phyloP scores from a whole-genome alignment of 2,113 vertebrate species.

The Solenodon paradoxus region DNA sequence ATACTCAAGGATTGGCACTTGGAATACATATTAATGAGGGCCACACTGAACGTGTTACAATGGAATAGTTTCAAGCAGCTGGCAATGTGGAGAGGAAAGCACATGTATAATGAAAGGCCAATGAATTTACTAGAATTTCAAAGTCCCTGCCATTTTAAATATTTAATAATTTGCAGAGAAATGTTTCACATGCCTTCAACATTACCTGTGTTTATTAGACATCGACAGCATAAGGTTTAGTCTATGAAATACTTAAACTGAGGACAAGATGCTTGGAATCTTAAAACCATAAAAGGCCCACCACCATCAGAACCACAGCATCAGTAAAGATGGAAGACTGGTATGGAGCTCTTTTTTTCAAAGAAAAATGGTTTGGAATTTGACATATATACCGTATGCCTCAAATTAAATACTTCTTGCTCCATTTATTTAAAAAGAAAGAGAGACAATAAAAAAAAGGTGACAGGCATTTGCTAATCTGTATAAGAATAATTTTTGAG shows the following conservation, averaged over 20 bases:
- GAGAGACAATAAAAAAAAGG: not conserved
- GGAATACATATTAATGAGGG: not conserved
- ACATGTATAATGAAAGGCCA: not conserved
- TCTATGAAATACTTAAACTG: not conserved
- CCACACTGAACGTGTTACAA: not conserved
- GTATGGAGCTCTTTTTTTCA: not conserved
- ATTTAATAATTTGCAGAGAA: not conserved
- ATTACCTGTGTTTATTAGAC: not conserved
- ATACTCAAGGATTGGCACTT: not conserved
- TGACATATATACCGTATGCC: not conserved
- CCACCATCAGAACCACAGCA: not conserved
- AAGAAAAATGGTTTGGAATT: conserved; percentile 15
- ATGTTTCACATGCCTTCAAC: not conserved
- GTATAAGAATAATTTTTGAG: not conserved
- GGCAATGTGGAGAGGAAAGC: not conserved
- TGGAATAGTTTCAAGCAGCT: not conserved
- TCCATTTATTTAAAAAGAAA: not conserved
- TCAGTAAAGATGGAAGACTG: not conserved
- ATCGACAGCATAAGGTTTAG: not conserved
- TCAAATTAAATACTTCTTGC: not conserved
- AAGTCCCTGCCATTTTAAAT: conserved; percentile 20
- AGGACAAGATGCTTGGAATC: not conserved
- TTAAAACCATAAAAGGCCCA: not conserved
- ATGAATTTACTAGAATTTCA: conserved; percentile 21
- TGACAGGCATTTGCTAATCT: not conserved